Evolutionary conservation across 1,140 invertebrate genomes (phyloP), one percentile per base, ranked within the genome.

Genomic region (Sycophila sp.): DNA sequence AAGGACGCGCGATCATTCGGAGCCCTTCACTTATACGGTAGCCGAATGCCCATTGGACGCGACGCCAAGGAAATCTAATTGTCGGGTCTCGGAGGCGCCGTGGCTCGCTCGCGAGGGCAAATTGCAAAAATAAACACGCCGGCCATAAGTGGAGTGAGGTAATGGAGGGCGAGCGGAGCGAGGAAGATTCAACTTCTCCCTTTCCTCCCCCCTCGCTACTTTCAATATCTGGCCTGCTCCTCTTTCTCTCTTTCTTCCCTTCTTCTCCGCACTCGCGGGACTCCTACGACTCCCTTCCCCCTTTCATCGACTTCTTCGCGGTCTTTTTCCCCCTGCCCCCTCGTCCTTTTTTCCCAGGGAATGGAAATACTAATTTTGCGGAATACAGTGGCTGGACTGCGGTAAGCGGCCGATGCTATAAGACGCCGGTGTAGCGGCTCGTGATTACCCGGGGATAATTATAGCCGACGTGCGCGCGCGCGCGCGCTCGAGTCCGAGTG

Each of bases 351-450:
- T 72, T 75, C 73, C 77, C 71, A 63, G 78, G 80, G 80, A 84
- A 85, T 85, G 83, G 82, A 85, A 86, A 86, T 85, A 86, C 83
- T 86, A 85, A 86, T 85, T 86, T 85, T 86, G 82, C 83, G 84
- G 83, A 85, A 86, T 85, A 86, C 85, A 71, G 85, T 86, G 81
- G 84, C 84, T 73, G 78, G 80, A 83, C 81, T 85, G 85, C 80
- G 84, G 84, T 85, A 82, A 85, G 79, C 79, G 78, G 72, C 76
- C 78, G 75, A 77, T 79, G 77, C 68, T 73, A 38, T 19, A 74
- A 64, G 81, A 81, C n/a, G 78, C 77, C 75, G 24, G 7, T 59
- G 73, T 81, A 83, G 77, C 80, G 81, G 81, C 80, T 81, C 74
- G 78, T 85, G 83, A 86, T 86, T 86, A 84, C 83, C 80, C 80